Evolutionary conservation across 2,113 vertebrate genomes (phyloP).

Genomic region (Bothrops jararaca): DNA sequence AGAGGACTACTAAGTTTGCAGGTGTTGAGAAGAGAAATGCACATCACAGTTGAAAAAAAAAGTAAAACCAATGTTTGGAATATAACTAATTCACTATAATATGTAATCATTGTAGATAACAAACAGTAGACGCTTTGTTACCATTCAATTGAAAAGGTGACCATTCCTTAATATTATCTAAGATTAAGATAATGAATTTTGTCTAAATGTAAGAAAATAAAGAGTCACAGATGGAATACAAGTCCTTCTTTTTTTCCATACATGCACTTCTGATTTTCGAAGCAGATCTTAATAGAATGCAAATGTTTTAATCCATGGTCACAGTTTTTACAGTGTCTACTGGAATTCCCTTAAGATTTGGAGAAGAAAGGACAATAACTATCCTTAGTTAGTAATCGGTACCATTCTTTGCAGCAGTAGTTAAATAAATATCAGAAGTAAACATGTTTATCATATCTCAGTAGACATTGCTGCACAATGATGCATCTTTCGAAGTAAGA

Average conservation of each 20-base stretch:
- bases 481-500: neutral
- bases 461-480: neutral
- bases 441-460: neutral
- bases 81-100: neutral
- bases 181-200: neutral
- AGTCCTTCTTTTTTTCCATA: too few relatives aligned
- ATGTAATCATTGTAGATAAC: neutral
- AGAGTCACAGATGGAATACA: too few relatives aligned
- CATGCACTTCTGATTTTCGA: too few relatives aligned
- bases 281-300: too few relatives aligned
- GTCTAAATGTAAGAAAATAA: too few relatives aligned
- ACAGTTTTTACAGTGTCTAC: too few relatives aligned
- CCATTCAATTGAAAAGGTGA: neutral
- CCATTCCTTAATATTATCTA: neutral
- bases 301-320: rapidly evolving
- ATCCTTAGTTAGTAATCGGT: neutral
- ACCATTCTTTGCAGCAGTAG: neutral
- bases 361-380: too few relatives aligned
- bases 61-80: neutral
- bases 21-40: neutral
- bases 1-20: neutral
- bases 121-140: neutral
- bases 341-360: too few relatives aligned
- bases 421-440: neutral
- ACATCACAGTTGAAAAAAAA: neutral